These are phyloP conservation scores for Mizuhopecten yessoensis DNA, from an alignment of 1,140 invertebrate genomes.

Conservation along the genomic window DNA sequence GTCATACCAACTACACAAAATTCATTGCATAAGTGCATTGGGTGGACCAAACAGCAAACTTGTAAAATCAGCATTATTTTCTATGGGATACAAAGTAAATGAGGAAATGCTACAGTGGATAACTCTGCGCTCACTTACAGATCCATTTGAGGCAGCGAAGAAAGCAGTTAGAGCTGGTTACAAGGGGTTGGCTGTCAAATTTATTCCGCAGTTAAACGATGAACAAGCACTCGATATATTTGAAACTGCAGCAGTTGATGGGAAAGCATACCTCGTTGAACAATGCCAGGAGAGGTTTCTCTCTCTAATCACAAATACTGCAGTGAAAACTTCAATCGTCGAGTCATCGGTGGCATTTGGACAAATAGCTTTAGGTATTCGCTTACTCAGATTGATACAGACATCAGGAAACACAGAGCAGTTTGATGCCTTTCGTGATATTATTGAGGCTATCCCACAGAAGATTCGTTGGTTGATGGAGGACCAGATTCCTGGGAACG, in stretches of 20 bases:
- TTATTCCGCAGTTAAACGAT: not conserved
- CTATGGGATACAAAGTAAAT: constrained; percentile 13
- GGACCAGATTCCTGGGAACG: constrained; percentile 40
- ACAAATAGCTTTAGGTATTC: not conserved
- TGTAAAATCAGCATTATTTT: not conserved
- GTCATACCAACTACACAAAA: not conserved
- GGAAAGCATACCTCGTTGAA: not conserved
- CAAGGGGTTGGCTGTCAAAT: not conserved
- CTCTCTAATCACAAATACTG: not conserved
- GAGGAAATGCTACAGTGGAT: not conserved
- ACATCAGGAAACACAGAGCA: not conserved
- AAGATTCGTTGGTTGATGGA: constrained; percentile 43
- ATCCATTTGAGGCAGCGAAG: constrained; percentile 4
- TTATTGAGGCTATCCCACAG: constrained; percentile 42
- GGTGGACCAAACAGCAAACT: not conserved
- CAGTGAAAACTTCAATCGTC: not conserved
- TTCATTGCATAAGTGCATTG: not conserved
- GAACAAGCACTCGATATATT: not conserved
- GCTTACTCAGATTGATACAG: not conserved
- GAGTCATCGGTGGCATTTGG: not conserved
- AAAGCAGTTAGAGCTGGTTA: not conserved
- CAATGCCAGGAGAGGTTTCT: not conserved
- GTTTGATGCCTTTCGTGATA: not conserved
- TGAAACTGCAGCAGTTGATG: constrained; percentile 9
- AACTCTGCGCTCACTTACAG: not conserved